Base-by-base conservation (phyloP, 2,113 vertebrate species). In the Eonycteris spelaea region DNA sequence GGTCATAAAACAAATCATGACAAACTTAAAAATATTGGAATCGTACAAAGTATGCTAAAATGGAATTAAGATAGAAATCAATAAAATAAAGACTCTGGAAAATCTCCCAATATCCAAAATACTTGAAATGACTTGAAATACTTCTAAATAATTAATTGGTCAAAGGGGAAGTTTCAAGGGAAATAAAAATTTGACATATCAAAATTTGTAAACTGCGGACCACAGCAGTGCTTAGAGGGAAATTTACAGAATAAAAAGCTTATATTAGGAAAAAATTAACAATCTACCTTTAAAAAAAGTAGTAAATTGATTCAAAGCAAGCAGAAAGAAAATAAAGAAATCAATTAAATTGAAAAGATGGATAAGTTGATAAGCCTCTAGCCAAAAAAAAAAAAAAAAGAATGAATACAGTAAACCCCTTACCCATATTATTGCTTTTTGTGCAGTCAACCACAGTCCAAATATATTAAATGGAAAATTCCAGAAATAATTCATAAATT, bases 11-110 rank as follows among this genome's bases (percentile, higher is more conserved):
- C 35, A 89, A 91, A 90, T n/a, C 22, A 24, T 57, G 78, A 85
- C 35, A 85, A 74, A 91, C 63, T 70, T 61, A 61, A 79, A 97
- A 78, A 33, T 86, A 74, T 0, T 90, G 51, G 92, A 88, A 90
- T 91, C 82, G 92, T 51, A 92, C 5, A 90, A 78, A 77, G 48
- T 70, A 79, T 80, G n/a, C 75, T 95, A 86, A n/a, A 77, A 94
- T 22, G 26, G 67, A 96, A 87, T 84, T 92, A 68, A 87, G 78
- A 67, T 70, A 95, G 89, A 94, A 61, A 80, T 57, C 45, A 94
- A 53, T 80, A 38, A 93, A 90, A 77, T 21, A 95, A 90, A 75
- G n/a, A 79, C 55, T 82, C 26, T 78, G 5, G 38, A 87, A 67
- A 96, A 68, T 38, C 68, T 91, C 30, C 21, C 67, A 92, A 65